phyloP scores from a whole-genome alignment of 2,797 vertebrate species.

The Argentina silus region DNA sequence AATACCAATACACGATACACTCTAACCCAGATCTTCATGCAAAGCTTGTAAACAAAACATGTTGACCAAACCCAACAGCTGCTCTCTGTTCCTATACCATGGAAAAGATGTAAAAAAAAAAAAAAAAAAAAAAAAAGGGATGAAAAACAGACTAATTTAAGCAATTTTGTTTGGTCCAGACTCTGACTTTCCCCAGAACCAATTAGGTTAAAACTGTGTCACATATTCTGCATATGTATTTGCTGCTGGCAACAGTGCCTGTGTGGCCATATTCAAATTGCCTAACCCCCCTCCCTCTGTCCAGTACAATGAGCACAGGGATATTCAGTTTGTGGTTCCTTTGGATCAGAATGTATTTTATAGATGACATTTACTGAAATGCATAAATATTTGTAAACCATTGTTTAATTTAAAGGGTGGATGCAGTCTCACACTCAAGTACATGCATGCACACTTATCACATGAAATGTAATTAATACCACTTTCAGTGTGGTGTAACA shows the following conservation, averaged over 20 bases:
- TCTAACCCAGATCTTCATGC: slow-evolving; percentile 14
- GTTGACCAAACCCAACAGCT: slow-evolving; percentile 21
- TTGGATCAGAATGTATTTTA: background rate
- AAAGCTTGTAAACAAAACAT: slow-evolving; percentile 43
- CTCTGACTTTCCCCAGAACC: slow-evolving; percentile 1
- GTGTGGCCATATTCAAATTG: slow-evolving; percentile 12
- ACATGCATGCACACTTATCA: too few species aligned
- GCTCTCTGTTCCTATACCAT: slow-evolving; percentile 12
- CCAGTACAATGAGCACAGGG: background rate
- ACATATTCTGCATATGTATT: background rate
- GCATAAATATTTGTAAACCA: slow-evolving; percentile 17
- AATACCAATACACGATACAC: background rate
- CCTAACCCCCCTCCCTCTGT: background rate
- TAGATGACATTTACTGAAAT: slow-evolving; percentile 26
- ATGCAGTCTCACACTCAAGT: too few species aligned
- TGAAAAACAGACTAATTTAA: background rate
- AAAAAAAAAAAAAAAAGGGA: too few species aligned
- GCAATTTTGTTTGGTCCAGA: background rate
- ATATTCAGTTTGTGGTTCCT: slow-evolving; percentile 19
- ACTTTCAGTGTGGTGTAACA: too few species aligned
- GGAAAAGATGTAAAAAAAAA: background rate
- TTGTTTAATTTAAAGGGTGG: slow-evolving; percentile 18
- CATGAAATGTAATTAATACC: too few species aligned
- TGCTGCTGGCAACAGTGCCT: background rate
- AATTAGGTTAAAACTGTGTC: background rate